These are phyloP conservation scores for Tipula confusa DNA, from an alignment of 2,888 invertebrate species.

Conservation along the genomic window DNA sequence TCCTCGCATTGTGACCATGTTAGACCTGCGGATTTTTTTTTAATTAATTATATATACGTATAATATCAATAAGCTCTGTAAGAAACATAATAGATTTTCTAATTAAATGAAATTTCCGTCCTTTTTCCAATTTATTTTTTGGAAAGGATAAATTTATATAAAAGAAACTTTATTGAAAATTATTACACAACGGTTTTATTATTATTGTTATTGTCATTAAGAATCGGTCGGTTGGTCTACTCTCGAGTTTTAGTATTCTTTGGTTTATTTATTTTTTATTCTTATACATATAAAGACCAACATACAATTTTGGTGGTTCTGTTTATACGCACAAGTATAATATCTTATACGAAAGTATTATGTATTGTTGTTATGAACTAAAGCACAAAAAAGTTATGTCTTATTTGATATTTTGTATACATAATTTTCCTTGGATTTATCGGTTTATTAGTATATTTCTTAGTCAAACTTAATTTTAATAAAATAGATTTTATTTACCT, in stretches of 20 bases:
- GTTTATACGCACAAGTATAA: background rate
- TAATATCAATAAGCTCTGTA: background rate
- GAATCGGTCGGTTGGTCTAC: background rate
- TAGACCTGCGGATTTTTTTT: conserved; percentile 49
- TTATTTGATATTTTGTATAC: background rate
- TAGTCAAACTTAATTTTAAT: background rate
- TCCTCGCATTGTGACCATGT: conserved; percentile 65
- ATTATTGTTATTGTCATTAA: conserved; percentile 3
- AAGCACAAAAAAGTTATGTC: background rate
- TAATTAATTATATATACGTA: background rate
- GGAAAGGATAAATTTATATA: background rate
- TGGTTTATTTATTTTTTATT: background rate
- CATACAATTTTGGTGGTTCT: background rate
- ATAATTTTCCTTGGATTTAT: background rate
- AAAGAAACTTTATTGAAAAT: background rate
- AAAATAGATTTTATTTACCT: conserved; percentile 50
- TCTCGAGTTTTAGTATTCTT: background rate
- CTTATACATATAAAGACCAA: background rate
- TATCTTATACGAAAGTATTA: background rate
- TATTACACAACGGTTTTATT: background rate
- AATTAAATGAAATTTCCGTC: background rate
- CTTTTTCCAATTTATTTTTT: background rate
- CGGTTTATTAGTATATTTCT: background rate
- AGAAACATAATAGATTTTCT: background rate
- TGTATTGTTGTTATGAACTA: background rate